Conservation (phyloP, 2,797 vertebrate species). For the Anguilla obscura region DNA sequence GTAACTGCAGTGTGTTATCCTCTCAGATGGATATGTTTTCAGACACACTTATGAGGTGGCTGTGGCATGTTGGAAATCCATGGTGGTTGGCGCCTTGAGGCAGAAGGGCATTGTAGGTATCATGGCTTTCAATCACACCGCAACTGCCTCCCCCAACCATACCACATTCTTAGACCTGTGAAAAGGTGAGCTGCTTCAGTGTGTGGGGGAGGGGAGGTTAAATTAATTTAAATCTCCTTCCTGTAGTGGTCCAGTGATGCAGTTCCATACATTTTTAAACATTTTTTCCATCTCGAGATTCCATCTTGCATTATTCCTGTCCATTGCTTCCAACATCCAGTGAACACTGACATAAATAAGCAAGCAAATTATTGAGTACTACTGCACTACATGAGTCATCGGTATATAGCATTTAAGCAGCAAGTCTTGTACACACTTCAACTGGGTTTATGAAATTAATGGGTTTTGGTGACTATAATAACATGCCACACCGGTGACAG, state of each 20-base stretch:
- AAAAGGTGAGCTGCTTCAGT: constrained; percentile 21
- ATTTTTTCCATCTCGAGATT: neutral
- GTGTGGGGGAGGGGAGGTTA: neutral
- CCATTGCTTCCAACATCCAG: neutral
- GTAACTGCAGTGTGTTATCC: constrained; percentile 40
- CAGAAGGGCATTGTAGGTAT: constrained; percentile 14
- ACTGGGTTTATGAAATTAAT: constrained; percentile 47
- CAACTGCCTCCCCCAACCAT: neutral
- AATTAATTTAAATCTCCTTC: neutral
- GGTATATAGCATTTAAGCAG: constrained; percentile 26
- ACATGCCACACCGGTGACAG: constrained; percentile 40
- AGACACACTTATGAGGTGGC: constrained; percentile 54
- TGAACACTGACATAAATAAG: neutral
- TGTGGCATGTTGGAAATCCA: constrained; percentile 72
- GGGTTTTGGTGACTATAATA: constrained; percentile 46
- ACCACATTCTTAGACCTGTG: constrained; percentile 19
- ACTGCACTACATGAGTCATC: constrained; percentile 9
- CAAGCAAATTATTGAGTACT: neutral
- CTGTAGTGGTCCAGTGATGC: neutral
- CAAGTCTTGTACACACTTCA: constrained; percentile 12
- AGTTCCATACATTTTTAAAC: no score
- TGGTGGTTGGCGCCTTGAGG: constrained; percentile 47
- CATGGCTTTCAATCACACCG: no score
- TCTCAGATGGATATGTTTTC: constrained; percentile 57
- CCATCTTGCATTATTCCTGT: neutral